Base-by-base conservation (phyloP, 2,888 invertebrate genomes). In the Xestia c-nigrum region DNA sequence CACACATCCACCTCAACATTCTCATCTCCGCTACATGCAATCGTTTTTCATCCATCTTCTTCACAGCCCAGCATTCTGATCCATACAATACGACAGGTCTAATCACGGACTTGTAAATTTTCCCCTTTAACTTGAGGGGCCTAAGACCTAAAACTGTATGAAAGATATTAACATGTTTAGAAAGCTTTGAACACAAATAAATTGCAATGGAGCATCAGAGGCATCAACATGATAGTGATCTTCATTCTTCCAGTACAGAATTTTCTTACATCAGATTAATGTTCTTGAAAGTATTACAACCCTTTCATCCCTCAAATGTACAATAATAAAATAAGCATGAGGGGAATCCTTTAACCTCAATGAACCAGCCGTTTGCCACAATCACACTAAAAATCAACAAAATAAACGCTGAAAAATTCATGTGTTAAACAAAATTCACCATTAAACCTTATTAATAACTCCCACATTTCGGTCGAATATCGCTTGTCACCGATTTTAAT, bases 401-500 rank as follows among this genome's bases (percentile, higher is more conserved):
- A 59, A 63, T 68, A 5, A 64, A 40, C 64, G 12, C 21, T 12
- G 40, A 12, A 59, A 64, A 59, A 50, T 61, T 55, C 52, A 70
- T 81, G 64, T 38, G 52, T 38, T 59, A 38, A 70, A 71, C 66
- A 69, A 80, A 75, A 74, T 69, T 70, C 63, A 66, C 43, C 52
- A 50, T 59, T 46, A 63, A 70, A 76, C 40, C 40, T 68, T 66
- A 66, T 85, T 67, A 72, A 76, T 78, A 78, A 59, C 50, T 65
- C 21, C 19, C 12, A 19, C 38, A 57, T 57, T 78, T 81, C 65
- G 78, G 76, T 76, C 66, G 67, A 70, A 68, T 76, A 72, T 80
- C 43, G 74, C 59, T 61, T 75, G 71, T 74, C 68, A 70, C 74
- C 63, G 47, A 72, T 55, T 83, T 87, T 82, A 84, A 86, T 76